Conservation (phyloP, 2,888 invertebrate genomes). For the Chloroclystis v-ata region DNA sequence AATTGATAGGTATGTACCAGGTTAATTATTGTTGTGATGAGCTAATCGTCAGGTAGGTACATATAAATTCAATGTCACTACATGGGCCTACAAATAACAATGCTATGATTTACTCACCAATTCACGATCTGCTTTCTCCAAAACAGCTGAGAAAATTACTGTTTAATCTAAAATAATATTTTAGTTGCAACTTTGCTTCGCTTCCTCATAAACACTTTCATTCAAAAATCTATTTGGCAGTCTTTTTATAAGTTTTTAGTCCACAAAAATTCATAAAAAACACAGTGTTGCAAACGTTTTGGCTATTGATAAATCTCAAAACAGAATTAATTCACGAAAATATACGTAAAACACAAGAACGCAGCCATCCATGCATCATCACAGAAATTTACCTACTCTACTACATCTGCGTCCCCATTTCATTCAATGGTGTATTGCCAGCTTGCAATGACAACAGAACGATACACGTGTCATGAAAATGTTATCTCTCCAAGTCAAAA, state of each 20-base stretch:
- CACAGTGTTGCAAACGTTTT: constrained; percentile 17
- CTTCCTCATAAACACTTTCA: constrained; percentile 13
- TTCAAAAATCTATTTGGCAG: constrained; percentile 11
- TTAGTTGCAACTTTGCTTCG: constrained; percentile 20
- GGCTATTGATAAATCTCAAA: constrained; percentile 23
- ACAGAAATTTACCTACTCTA: constrained; percentile 45
- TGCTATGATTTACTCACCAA: constrained; percentile 23
- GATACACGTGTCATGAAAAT: background rate
- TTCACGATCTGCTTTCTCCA: constrained; percentile 9
- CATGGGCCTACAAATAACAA: constrained; percentile 16
- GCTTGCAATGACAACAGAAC: background rate
- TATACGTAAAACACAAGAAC: constrained; percentile 47
- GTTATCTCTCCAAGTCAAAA: too few species aligned
- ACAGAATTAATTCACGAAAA: constrained; percentile 38
- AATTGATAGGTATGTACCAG: constrained; percentile 10
- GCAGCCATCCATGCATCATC: constrained; percentile 52
- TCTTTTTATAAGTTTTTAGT: background rate
- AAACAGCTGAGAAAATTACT: constrained; percentile 15
- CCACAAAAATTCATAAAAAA: constrained; percentile 18
- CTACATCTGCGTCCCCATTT: constrained; percentile 21
- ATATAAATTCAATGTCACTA: constrained; percentile 4
- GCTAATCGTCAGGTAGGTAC: constrained; percentile 8
- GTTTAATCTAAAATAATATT: constrained; percentile 25
- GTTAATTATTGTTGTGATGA: constrained; percentile 23
- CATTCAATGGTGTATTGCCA: constrained; percentile 23